Conservation (phyloP, 2,797 vertebrate genomes). For the Etheostoma nigrum region DNA sequence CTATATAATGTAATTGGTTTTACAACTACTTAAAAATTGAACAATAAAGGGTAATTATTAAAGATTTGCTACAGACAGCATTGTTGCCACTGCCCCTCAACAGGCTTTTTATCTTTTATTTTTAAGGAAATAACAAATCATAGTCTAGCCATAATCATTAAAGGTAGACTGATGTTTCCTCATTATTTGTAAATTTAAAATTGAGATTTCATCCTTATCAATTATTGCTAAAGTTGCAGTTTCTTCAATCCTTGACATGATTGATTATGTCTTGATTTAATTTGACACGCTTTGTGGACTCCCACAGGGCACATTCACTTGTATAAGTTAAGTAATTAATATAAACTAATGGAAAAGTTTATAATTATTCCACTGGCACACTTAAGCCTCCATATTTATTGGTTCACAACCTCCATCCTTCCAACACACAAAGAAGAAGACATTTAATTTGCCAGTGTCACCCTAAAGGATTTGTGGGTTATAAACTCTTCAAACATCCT, state of each 20-base stretch:
- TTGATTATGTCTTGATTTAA: background rate
- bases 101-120: background rate
- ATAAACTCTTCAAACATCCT: conserved; percentile 53
- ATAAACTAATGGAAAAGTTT: background rate
- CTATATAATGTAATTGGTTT: too few relatives aligned
- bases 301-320: too few relatives aligned
- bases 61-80: background rate
- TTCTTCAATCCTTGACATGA: background rate
- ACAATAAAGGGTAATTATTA: background rate
- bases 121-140: background rate
- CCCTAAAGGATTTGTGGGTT: conserved; percentile 44
- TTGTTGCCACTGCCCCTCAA: background rate
- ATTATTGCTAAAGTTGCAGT: background rate
- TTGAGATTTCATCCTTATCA: background rate
- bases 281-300: background rate
- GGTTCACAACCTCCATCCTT: conserved; percentile 14
- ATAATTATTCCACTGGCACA: background rate
- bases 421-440: conserved; percentile 3
- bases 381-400: background rate
- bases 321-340: background rate
- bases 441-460: conserved; percentile 45
- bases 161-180: background rate
- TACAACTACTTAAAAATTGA: background rate
- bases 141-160: background rate
- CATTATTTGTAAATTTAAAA: background rate